phyloP scores from a whole-genome alignment of 2,113 vertebrate genomes.

The human (Homo sapiens) region DNA sequence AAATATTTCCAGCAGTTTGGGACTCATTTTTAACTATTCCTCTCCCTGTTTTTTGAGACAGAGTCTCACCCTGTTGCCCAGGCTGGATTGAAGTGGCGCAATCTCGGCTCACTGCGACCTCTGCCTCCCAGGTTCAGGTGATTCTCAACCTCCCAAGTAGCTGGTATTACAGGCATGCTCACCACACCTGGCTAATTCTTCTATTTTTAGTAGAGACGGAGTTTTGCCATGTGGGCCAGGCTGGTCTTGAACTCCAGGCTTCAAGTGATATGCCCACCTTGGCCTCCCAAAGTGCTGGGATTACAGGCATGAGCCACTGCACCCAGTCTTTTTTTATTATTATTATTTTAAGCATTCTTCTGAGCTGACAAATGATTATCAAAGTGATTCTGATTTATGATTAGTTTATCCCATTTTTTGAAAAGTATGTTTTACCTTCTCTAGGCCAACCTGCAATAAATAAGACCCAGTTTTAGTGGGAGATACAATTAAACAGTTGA shows the following conservation, averaged over 20 bases:
- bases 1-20: not conserved
- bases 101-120: not conserved
- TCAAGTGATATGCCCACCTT: not conserved
- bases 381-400: not conserved
- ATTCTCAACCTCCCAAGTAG: not conserved
- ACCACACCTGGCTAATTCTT: not conserved
- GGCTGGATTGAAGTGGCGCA: not conserved
- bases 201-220: not conserved
- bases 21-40: not conserved
- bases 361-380: slow-evolving; percentile 35
- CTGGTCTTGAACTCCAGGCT: not conserved
- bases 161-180: not conserved
- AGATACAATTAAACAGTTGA: not conserved
- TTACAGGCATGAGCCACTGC: too few species aligned
- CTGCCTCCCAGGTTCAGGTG: not conserved
- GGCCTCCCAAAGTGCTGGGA: not conserved
- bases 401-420: slow-evolving; percentile 28
- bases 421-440: not conserved
- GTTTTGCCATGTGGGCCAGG: not conserved
- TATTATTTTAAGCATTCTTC: not conserved
- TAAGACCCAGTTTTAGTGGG: not conserved
- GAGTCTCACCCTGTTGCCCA: not conserved
- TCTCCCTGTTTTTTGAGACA: not conserved
- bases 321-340: too few species aligned
- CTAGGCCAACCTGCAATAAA: not conserved